phyloP scores from a whole-genome alignment of 1,140 invertebrate species.

The Rhysida immarginata region DNA sequence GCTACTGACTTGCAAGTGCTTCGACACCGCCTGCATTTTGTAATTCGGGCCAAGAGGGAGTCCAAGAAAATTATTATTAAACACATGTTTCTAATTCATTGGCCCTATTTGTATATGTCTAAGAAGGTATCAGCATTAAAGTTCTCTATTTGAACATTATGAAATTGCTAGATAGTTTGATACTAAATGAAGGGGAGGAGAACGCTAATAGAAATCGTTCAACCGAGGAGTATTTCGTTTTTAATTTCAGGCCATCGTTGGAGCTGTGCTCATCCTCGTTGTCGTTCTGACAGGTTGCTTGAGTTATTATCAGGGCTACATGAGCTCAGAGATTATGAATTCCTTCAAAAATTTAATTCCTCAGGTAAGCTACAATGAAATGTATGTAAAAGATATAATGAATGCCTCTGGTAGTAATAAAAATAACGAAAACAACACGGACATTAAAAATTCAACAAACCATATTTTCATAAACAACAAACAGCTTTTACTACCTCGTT shows the following conservation, averaged over 20 bases:
- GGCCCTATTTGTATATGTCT: no score
- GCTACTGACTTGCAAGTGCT: no score
- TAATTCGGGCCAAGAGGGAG: no score
- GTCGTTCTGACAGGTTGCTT: not conserved
- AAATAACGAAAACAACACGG: not conserved
- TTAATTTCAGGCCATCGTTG: not conserved
- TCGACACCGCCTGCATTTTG: no score
- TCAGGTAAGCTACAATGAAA: conserved; percentile 7
- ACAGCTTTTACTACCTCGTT: not conserved
- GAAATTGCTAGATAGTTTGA: no score
- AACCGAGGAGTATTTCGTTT: no score
- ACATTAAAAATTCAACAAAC: not conserved
- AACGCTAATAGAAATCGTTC: no score
- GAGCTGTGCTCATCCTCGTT: not conserved
- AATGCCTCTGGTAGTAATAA: not conserved
- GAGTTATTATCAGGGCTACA: not conserved
- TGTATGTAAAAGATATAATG: not conserved
- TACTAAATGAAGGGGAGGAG: no score
- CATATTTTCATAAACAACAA: not conserved
- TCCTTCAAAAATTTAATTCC: conserved; percentile 36
- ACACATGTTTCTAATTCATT: no score
- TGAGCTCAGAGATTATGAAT: conserved; percentile 30
- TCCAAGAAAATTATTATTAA: no score
- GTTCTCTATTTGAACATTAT: no score
- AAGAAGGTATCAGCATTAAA: no score